Percentiles rank a stretch among this genome's conserved stretches.
These are phyloP conservation scores for Salvelinus sp. DNA, from an alignment of 2,113 vertebrate species.

Conservation along the genomic window DNA sequence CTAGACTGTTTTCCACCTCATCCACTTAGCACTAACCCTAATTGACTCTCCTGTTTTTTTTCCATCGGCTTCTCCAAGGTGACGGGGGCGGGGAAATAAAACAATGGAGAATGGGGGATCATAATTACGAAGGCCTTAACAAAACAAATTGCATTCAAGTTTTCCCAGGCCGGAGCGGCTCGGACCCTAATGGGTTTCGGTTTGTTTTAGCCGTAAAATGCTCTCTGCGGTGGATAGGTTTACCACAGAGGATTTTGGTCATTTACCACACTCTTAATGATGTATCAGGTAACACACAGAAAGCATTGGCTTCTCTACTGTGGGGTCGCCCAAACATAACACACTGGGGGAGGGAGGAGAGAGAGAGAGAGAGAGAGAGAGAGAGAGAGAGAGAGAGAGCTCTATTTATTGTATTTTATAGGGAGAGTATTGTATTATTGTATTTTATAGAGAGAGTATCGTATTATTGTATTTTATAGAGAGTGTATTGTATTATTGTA, in stretches of 20 bases:
- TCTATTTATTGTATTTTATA: no score
- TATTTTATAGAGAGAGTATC: no score
- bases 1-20: neutral
- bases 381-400: no score
- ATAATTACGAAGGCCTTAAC: slow-evolving; percentile 50
- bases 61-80: slow-evolving; percentile 13
- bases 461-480: no score
- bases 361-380: no score
- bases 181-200: slow-evolving; percentile 31
- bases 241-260: slow-evolving; percentile 46
- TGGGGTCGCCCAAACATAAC: slow-evolving; percentile 23
- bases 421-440: no score
- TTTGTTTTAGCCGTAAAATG: slow-evolving; percentile 58
- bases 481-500: no score
- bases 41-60: slow-evolving; percentile 30
- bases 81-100: slow-evolving; percentile 22
- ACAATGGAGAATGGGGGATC: slow-evolving; percentile 17
- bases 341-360: no score
- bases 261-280: slow-evolving; percentile 61
- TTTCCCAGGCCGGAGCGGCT: slow-evolving; percentile 2
- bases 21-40: slow-evolving; percentile 10
- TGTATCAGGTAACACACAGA: slow-evolving; percentile 57
- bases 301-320: slow-evolving; percentile 52
- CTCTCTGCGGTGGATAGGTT: slow-evolving; percentile 17
- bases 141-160: slow-evolving; percentile 53